Evolutionary conservation across 2,888 invertebrate species (phyloP), one percentile per base, ranked within the genome.

Genomic region (Camponotus fellah): DNA sequence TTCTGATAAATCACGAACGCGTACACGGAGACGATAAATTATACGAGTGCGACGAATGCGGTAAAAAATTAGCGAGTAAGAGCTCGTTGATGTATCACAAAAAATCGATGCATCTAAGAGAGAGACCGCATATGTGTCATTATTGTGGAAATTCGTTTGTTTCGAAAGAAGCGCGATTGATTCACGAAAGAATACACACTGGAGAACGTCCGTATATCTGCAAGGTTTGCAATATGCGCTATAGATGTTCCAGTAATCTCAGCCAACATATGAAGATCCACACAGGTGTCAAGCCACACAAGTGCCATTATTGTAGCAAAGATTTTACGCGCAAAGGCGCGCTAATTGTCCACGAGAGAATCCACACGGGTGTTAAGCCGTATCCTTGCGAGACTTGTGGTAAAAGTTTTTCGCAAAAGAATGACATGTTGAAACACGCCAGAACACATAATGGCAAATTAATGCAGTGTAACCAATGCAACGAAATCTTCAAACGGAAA

Each of bases 91-190:
- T 85, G 3, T 94, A 94, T 76, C 96, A 96, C 91, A 93, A 95
- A 88, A 94, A 95, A 46, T 93, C 95, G 0, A 86, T 93, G 43
- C 95, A 95, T 90, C 94, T 94, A 53, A 95, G 94, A 0, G 95
- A 95, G 77, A 94, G 94, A 40, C 94, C 95, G 0, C 94, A 95
- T 87, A 92, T 93, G 56, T 96, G 95, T 88, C 94, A 95, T 14
- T 92, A 93, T 56, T 96, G 95, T 86, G 93, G 93, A 14, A 94
- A 95, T 83, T 89, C 92, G 40, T 95, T 95, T 86, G 90, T 95
- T 77, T 94, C 95, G 0, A 95, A 94, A 85, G 95, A 95, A 77
- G 94, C 95, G 56, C 91, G 94, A 10, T 91, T 94, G 43, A 93
- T 94, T 34, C 95, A 95, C 82, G 94, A 95, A 86, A 94, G 95